phyloP scores from a whole-genome alignment of 2,797 vertebrate genomes.

The Tokudaia tokunoshimensis region DNA sequence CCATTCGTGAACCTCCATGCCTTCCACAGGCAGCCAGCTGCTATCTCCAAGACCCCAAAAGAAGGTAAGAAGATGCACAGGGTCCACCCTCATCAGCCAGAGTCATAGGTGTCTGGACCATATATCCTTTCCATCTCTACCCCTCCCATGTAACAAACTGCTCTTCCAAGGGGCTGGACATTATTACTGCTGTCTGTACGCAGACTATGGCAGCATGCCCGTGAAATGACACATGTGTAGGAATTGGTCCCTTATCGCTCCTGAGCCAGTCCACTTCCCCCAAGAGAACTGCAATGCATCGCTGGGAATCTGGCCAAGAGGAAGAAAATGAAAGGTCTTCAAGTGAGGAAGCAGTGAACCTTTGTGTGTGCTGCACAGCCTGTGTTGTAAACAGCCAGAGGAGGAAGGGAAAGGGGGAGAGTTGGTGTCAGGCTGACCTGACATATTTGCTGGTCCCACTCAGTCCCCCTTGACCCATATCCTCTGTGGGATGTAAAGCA shows the following conservation, averaged over 20 bases:
- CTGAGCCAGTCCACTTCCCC: conserved; percentile 33
- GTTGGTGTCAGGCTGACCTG: not conserved
- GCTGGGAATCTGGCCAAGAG: conserved; percentile 73
- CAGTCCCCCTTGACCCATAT: not conserved
- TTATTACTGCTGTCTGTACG: not conserved
- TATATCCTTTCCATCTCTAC: not conserved
- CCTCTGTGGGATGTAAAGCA: not conserved
- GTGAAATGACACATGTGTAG: not conserved
- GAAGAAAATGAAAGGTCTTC: conserved; percentile 61
- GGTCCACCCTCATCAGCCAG: fast-evolving
- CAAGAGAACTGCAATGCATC: conserved; percentile 41
- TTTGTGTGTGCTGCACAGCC: conserved; percentile 43
- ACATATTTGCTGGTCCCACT: not conserved
- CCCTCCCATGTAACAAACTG: not conserved
- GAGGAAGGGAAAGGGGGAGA: not conserved
- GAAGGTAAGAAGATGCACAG: conserved; percentile 83
- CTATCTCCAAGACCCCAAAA: not conserved
- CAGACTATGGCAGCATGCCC: conserved; percentile 37
- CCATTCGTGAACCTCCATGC: conserved; percentile 76
- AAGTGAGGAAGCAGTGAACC: not conserved
- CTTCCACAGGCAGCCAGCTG: not conserved
- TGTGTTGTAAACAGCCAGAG: conserved; percentile 20
- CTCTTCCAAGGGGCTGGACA: not conserved
- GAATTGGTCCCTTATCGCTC: conserved; percentile 54
- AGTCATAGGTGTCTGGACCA: not conserved